These are phyloP conservation scores for Heliconius congener DNA, from an alignment of 1,140 invertebrate genomes.

Conservation along the genomic window DNA sequence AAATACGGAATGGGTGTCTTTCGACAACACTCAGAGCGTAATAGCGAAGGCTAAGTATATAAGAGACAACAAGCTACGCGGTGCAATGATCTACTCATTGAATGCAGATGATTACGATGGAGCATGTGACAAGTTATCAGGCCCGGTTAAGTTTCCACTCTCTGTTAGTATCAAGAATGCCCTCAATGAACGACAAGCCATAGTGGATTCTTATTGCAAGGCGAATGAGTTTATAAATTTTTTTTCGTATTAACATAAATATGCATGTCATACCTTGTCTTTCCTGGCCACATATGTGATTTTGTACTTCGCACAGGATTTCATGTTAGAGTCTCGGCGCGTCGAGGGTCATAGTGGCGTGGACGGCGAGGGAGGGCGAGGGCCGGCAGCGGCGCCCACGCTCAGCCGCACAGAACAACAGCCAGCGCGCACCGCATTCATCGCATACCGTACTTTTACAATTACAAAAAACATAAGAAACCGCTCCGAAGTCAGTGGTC, in stretches of 20 bases:
- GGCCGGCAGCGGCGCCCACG: slow-evolving; percentile 43
- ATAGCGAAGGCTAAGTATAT: slow-evolving; percentile 87
- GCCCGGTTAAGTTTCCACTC: slow-evolving; percentile 59
- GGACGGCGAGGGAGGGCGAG: slow-evolving; percentile 28
- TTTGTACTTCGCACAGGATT: slow-evolving; percentile 74
- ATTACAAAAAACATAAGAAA: slow-evolving; percentile 60
- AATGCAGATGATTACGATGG: slow-evolving; percentile 86
- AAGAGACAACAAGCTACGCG: slow-evolving; percentile 83
- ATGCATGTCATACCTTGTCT: slow-evolving; percentile 60
- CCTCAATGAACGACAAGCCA: slow-evolving; percentile 29
- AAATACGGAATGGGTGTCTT: slow-evolving; percentile 93
- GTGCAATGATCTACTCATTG: slow-evolving; percentile 89
- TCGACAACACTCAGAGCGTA: slow-evolving; percentile 89
- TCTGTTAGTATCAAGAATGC: slow-evolving; percentile 54
- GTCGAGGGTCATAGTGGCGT: slow-evolving; percentile 33
- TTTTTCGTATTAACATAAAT: background rate
- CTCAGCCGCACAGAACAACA: slow-evolving; percentile 59
- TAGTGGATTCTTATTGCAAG: slow-evolving; percentile 3
- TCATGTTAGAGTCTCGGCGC: slow-evolving; percentile 51
- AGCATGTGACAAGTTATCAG: slow-evolving; percentile 43
- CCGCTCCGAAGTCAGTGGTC: slow-evolving; percentile 33
- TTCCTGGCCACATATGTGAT: slow-evolving; percentile 73
- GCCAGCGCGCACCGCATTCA: slow-evolving; percentile 40
- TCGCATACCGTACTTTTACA: slow-evolving; percentile 63
- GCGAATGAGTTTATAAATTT: background rate